Base-by-base conservation (phyloP, 2,113 vertebrate species). In the Prolemur simus region DNA sequence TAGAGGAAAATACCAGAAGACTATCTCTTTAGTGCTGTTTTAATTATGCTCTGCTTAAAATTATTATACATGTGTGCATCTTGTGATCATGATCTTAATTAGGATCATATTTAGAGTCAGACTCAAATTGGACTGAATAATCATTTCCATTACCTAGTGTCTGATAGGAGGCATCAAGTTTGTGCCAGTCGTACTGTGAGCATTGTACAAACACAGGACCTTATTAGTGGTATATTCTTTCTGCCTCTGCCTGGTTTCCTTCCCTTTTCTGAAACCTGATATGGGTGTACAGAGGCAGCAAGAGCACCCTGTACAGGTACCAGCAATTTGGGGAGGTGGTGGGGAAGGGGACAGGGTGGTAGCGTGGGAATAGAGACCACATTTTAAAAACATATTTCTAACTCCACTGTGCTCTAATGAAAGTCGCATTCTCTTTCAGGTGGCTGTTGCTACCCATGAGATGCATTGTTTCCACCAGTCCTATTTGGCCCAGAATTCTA, bases 21-120 rank as follows among this genome's bases (percentile, higher is more conserved):
- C 27, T 69, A 58, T 63, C 88, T 95, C 86, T 89, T 94, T 64
- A 80, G n/a, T 1, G 7, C 45, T 84, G 49, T 95, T 91, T 93
- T 88, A 94, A 94, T 92, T 85, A 64, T 78, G 39, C 29, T 90
- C 20, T 58, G 13, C 77, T 89, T 90, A 42, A 76, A 94, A 94
- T 64, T 42, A 73, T 60, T 42, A 14, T 83, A 29, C 0, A 0
- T 60, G 56, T 80, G 74, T 96, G 92, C 89, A 78, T 96, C 56
- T 93, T 86, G 34, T 86, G 66, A 93, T 97, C n/a, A n/a, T 4
- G 23, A 69, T 58, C 58, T 91, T 95, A 91, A 92, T 93, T 94
- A 96, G 77, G 27, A 92, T 74, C 17, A 45, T 87, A 63, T 94
- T 95, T 91, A 96, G 39, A 92, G 74, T 87, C 77, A 81, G 56